Conservation (phyloP, 2,888 invertebrate genomes). For the Aspidapion aeneum region DNA sequence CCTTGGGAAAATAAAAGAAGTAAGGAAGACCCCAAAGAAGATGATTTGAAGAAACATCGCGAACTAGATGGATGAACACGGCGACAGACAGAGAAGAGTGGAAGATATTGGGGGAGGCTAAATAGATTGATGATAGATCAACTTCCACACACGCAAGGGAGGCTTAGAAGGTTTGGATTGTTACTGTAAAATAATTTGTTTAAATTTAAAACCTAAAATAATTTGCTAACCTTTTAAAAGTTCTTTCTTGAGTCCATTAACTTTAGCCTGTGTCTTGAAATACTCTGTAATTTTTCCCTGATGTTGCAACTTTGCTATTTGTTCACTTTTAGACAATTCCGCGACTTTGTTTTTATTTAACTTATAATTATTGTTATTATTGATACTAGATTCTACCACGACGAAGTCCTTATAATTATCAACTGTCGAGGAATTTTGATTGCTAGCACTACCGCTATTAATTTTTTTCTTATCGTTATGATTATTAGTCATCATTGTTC, state of each 20-base stretch:
- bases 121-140: too few species aligned
- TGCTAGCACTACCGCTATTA: not conserved
- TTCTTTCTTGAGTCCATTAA: constrained; percentile 44
- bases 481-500: constrained; percentile 24
- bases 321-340: constrained; percentile 6
- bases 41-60: too few species aligned
- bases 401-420: not conserved
- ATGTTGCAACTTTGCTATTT: constrained; percentile 42
- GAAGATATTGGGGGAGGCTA: too few species aligned
- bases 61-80: too few species aligned
- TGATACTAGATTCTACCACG: not conserved
- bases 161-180: too few species aligned
- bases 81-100: too few species aligned
- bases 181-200: too few species aligned
- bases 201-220: too few species aligned
- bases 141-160: too few species aligned
- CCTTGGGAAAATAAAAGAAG: too few species aligned
- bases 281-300: constrained; percentile 84
- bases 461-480: not conserved
- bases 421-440: not conserved
- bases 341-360: not conserved
- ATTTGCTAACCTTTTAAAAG: constrained; percentile 18
- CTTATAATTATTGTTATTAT: constrained; percentile 12
- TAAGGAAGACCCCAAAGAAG: too few species aligned
- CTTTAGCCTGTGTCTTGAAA: constrained; percentile 81